Evolutionary conservation across 2,113 vertebrate species (phyloP).

Genomic region (Uropsilus gracilis): DNA sequence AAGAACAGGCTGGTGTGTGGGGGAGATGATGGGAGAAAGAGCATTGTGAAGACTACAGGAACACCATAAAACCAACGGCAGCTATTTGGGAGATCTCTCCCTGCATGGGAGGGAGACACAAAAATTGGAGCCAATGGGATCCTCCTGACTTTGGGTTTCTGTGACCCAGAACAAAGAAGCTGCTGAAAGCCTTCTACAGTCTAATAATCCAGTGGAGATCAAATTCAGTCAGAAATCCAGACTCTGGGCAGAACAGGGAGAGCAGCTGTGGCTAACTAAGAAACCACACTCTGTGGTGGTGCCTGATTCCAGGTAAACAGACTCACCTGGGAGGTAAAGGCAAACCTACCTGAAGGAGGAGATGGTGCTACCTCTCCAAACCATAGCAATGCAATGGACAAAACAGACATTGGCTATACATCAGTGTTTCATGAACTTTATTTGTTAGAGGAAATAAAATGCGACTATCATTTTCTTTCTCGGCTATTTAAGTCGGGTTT

Average conservation of each 20-base stretch:
- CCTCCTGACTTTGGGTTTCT: neutral
- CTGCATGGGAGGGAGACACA: too few relatives aligned
- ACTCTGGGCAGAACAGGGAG: neutral
- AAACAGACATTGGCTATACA: neutral
- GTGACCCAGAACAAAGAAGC: neutral
- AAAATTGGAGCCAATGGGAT: too few relatives aligned
- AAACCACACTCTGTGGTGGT: rapidly evolving
- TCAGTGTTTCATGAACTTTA: neutral
- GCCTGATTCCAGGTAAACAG: neutral
- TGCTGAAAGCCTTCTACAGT: too few relatives aligned
- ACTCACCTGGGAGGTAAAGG: neutral
- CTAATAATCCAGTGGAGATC: too few relatives aligned
- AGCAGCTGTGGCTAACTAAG: neutral
- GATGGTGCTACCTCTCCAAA: rapidly evolving
- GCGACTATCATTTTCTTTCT: neutral
- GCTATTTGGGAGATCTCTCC: neutral
- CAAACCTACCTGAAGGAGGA: neutral
- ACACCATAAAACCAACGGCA: rapidly evolving
- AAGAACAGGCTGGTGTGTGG: too few relatives aligned
- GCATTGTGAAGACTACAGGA: neutral
- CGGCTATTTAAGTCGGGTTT: neutral
- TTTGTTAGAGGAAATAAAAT: neutral
- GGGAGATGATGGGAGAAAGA: rapidly evolving
- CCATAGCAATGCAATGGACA: rapidly evolving
- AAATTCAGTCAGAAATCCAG: neutral